Base-by-base conservation (phyloP, 2,113 vertebrate genomes). In the Psilopsiagon aymara region DNA sequence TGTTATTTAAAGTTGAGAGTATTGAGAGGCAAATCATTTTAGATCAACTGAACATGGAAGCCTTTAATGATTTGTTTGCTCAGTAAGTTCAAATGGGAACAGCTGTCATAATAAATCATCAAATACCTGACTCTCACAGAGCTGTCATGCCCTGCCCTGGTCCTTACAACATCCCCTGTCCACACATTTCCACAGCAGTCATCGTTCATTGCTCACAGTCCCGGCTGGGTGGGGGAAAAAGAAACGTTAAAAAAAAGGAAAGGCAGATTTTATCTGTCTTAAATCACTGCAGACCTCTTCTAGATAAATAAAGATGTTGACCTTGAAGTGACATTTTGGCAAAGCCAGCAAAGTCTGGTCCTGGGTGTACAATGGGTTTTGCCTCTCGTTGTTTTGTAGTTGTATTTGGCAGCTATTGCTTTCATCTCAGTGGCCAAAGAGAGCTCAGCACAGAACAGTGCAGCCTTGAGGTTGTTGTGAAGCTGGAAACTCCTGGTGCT, bases 401-500 rank as follows among this genome's bases (percentile, higher is more conserved):
- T 55, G 31, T 20, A 17, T 70, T 52, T 63, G 69, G 73, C 23
- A 62, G 27, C 43, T 25, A 1, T 7, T 29, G 33, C 3, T 0
- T 47, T 55, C 5, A 2, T 13, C 35, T 37, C 16, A 8, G 63
- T 9, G 46, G 77, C 67, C 67, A 49, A 31, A 57, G 81, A 9
- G 31, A 82, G 47, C 55, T 39, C 28, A 9, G 55, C 57, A 41
- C 7, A 8, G 25, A 53, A 17, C 13, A 21, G 60, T 12, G 43
- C 37, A 62, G 82, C 39, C 43, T 37, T 0, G 0, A 37, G 68
- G 43, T 6, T 1, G 15, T 11, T 0, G 0, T 7, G 13, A 33
- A 37, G 35, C 52, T 77, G 52, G 37, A 43, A 84, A 7, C 23
- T 52, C 47, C 47, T 29, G 14, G 35, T 24, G 77, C 10, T 11